These are phyloP conservation scores for Cosmopolites sordidus DNA, from an alignment of 2,888 invertebrate species.

Conservation along the genomic window DNA sequence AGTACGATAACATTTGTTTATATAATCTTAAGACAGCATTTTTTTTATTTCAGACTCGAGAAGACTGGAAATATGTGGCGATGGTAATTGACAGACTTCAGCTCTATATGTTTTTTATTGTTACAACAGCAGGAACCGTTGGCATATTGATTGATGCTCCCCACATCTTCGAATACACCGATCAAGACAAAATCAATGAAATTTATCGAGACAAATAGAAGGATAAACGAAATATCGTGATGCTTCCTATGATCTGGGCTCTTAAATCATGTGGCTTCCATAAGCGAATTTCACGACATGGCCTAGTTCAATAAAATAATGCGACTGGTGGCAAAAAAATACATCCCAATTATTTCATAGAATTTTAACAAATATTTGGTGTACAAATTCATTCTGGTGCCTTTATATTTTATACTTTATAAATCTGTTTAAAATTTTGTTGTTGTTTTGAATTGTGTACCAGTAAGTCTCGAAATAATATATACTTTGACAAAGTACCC, in stretches of 20 bases:
- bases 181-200: constrained; percentile 93
- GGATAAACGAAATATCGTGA: constrained; percentile 10
- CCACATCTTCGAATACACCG: constrained; percentile 95
- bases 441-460: no score
- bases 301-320: constrained; percentile 37
- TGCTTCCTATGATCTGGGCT: constrained; percentile 40
- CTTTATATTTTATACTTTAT: no score
- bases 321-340: constrained; percentile 29
- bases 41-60: constrained; percentile 73
- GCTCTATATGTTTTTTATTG: constrained; percentile 92
- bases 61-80: constrained; percentile 98
- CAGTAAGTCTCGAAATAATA: no score
- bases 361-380: not conserved
- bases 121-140: constrained; percentile 91
- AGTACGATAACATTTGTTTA: no score
- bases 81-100: constrained; percentile 97
- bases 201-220: constrained; percentile 86
- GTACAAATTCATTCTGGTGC: no score
- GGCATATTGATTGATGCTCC: constrained; percentile 97
- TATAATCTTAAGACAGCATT: no score
- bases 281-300: constrained; percentile 39
- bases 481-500: no score
- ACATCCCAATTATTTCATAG: not conserved
- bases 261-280: constrained; percentile 49
- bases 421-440: no score